Percentiles rank a stretch among this genome's conserved stretches.
Evolutionary conservation across 2,888 invertebrate genomes (phyloP).

Genomic region (Blera fallax): DNA sequence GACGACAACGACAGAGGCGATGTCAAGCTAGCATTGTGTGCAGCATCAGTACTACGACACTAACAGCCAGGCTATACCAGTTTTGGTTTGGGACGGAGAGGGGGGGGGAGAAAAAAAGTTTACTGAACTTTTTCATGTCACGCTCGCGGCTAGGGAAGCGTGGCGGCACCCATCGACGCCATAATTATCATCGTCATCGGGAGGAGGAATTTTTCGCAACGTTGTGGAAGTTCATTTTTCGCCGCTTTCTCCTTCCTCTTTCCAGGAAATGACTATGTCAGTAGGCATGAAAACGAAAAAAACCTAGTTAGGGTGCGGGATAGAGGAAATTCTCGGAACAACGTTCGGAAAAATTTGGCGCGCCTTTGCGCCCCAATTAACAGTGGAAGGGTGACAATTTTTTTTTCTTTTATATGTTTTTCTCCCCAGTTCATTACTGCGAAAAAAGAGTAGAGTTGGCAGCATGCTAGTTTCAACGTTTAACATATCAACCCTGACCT

Average conservation of each 20-base stretch:
- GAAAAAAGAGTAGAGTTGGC: conserved; percentile 41
- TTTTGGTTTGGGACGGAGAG: background rate
- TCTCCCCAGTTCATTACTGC: conserved; percentile 45
- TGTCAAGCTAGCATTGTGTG: conserved; percentile 16
- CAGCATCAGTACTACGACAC: too few relatives aligned
- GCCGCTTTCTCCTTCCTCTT: conserved; percentile 20
- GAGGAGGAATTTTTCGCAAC: conserved; percentile 21
- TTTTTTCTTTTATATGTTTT: conserved; percentile 1
- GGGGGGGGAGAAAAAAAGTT: conserved; percentile 49
- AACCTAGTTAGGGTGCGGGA: background rate
- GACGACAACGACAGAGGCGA: background rate
- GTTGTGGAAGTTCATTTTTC: conserved; percentile 57
- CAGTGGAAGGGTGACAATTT: conserved; percentile 36
- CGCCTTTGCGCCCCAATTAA: conserved; percentile 67
- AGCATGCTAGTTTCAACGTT: conserved; percentile 44
- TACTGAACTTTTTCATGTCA: conserved; percentile 69
- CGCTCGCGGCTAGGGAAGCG: conserved; percentile 59
- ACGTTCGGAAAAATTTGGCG: conserved; percentile 52
- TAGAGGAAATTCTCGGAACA: conserved; percentile 31
- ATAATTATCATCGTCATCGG: conserved; percentile 61
- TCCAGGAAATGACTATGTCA: conserved; percentile 42
- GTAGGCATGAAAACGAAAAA: conserved; percentile 47
- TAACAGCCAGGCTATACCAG: background rate
- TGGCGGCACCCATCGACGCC: conserved; percentile 56
- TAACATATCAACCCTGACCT: conserved; percentile 63